phyloP scores from a whole-genome alignment of 1,140 invertebrate species.

The Apis cerana region DNA sequence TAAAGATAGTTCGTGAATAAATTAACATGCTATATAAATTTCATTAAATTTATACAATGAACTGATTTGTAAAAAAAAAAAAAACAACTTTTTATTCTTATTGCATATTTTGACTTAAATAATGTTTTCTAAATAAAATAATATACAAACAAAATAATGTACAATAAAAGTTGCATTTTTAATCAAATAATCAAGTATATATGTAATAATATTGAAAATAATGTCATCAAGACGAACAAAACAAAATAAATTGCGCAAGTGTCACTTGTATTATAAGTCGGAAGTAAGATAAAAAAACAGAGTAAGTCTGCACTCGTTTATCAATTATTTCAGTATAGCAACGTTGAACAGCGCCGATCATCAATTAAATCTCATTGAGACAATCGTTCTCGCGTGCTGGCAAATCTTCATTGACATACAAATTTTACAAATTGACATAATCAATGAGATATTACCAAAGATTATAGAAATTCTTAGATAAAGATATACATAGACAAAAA shows the following conservation, averaged over 20 bases:
- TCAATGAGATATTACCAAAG: not conserved
- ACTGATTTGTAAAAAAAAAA: no score
- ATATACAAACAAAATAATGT: no score
- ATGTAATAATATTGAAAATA: not conserved
- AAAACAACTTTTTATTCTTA: no score
- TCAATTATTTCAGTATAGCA: constrained; percentile 9
- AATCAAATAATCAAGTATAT: no score
- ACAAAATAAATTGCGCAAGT: not conserved
- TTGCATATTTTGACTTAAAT: no score
- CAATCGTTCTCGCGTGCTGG: constrained; percentile 47
- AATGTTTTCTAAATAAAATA: no score
- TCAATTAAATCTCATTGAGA: constrained; percentile 40
- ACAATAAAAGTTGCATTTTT: no score
- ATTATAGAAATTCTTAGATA: not conserved
- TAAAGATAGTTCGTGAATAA: no score
- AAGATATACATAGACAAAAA: not conserved
- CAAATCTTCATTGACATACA: constrained; percentile 48
- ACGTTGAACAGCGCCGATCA: constrained; percentile 19
- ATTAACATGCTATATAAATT: no score
- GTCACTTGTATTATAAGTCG: no score
- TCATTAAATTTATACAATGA: no score
- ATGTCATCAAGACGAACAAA: not conserved
- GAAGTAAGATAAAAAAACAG: constrained; percentile 16
- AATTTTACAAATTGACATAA: constrained; percentile 25
- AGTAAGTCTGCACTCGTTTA: not conserved